These are phyloP conservation scores for Trialeurodes vaporariorum DNA, from an alignment of 1,140 invertebrate genomes.

Conservation along the genomic window DNA sequence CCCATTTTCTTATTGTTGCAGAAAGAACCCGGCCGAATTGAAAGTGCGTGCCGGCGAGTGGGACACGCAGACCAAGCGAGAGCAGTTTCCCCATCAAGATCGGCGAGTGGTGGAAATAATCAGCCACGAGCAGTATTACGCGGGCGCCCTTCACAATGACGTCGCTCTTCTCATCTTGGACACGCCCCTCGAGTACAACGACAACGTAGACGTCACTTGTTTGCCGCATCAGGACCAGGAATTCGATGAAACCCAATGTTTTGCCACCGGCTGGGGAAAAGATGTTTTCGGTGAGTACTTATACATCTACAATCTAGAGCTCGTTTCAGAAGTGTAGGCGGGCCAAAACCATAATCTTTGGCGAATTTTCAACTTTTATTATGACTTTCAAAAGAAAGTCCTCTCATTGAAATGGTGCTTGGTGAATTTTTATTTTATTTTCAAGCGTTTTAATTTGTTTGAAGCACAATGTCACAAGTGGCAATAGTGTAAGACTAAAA, in stretches of 20 bases:
- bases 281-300: slow-evolving; percentile 39
- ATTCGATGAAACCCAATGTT: slow-evolving; percentile 40
- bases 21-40: slow-evolving; percentile 20
- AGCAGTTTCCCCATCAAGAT: slow-evolving; percentile 60
- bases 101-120: slow-evolving; percentile 43
- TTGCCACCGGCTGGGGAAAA: slow-evolving; percentile 60
- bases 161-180: slow-evolving; percentile 50
- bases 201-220: slow-evolving; percentile 59
- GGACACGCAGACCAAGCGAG: slow-evolving; percentile 52
- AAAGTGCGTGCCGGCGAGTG: slow-evolving; percentile 45
- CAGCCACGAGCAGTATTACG: slow-evolving; percentile 38
- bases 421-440: too few relatives aligned
- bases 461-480: too few relatives aligned
- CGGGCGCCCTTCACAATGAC: slow-evolving; percentile 50
- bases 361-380: too few relatives aligned
- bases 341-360: too few relatives aligned
- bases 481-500: too few relatives aligned
- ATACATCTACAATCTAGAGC: too few relatives aligned
- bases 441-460: too few relatives aligned
- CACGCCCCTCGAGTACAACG: slow-evolving; percentile 40
- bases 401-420: too few relatives aligned
- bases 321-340: too few relatives aligned
- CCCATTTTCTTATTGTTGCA: too few relatives aligned
- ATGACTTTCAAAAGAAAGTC: too few relatives aligned
- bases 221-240: slow-evolving; percentile 40